A percentile compares a stretch with the other conserved stretches of the same genome.
Conservation (phyloP, 2,797 vertebrate genomes). For the Picus viridis region DNA sequence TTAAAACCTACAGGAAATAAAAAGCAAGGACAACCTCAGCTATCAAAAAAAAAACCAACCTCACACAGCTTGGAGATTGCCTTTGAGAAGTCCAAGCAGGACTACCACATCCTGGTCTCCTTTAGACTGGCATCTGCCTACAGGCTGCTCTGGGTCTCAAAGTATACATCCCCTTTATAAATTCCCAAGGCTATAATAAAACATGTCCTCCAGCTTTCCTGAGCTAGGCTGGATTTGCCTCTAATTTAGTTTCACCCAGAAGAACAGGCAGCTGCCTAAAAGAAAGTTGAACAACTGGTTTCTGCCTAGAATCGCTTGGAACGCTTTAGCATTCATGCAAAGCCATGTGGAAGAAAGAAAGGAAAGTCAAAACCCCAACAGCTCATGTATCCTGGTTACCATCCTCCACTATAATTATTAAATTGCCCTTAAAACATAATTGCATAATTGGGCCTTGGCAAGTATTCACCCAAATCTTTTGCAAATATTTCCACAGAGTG, state of each 20-base stretch:
- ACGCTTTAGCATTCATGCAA: constrained; percentile 9
- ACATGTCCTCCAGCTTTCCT: not conserved
- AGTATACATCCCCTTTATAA: not conserved
- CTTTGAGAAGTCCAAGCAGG: not conserved
- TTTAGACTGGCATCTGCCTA: not conserved
- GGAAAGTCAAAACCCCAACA: constrained; percentile 39
- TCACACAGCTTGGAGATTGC: not conserved
- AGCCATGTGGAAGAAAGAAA: not conserved
- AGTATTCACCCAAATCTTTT: constrained; percentile 42
- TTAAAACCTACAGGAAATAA: not conserved
- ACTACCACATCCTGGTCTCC: not conserved
- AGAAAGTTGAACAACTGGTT: constrained; percentile 47
- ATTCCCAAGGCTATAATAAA: not conserved
- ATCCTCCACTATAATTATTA: constrained; percentile 62
- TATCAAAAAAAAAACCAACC: not conserved
- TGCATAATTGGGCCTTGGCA: constrained; percentile 54
- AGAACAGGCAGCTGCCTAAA: not conserved
- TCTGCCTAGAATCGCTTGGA: not conserved
- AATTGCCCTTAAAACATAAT: constrained; percentile 72
- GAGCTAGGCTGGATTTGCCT: not conserved
- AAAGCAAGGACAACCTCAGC: not conserved
- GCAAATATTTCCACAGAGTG: constrained; percentile 48
- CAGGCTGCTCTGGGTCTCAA: not conserved
- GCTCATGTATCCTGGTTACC: constrained; percentile 63
- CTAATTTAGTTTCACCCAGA: constrained; percentile 1